A percentile compares a stretch with the other conserved stretches of the same genome.
phyloP scores from a whole-genome alignment of 64 coral and sea anemone genomes.

The Stichodactyla helianthus region DNA sequence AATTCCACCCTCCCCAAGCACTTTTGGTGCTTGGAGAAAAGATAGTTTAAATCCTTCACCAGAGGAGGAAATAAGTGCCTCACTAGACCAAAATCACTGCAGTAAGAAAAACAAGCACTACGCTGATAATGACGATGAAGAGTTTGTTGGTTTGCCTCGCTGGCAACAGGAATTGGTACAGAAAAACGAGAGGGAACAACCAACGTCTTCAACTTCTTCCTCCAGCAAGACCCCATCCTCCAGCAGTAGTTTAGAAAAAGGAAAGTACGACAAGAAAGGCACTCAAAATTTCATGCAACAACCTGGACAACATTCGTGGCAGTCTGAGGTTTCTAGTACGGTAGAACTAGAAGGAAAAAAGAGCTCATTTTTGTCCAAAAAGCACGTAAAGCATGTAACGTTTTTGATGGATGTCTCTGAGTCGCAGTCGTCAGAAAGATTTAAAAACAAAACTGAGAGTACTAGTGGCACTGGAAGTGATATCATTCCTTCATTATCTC shows the following conservation, averaged over 20 bases:
- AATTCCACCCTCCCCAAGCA: background rate
- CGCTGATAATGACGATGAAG: slow-evolving; percentile 18
- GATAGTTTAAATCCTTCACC: background rate
- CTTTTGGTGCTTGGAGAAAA: background rate
- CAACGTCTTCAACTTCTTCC: background rate
- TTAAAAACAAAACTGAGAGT: background rate
- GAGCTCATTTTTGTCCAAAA: background rate
- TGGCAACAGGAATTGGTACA: slow-evolving; percentile 26
- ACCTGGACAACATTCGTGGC: background rate
- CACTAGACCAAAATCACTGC: background rate
- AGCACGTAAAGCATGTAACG: background rate
- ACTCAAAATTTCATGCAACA: background rate
- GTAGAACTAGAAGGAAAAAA: background rate
- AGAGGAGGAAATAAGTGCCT: background rate
- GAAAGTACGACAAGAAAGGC: slow-evolving; percentile 5
- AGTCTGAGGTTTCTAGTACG: background rate
- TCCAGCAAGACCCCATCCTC: background rate
- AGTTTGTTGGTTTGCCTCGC: slow-evolving; percentile 25
- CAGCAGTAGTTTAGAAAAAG: slow-evolving; percentile 27
- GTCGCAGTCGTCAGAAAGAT: background rate
- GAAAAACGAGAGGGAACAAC: background rate
- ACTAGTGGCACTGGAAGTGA: background rate
- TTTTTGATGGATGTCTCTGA: background rate
- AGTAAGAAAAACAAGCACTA: background rate
- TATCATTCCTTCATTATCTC: slow-evolving; percentile 45